Conservation (phyloP, 2,797 vertebrate species). For the Mus minutoides region DNA sequence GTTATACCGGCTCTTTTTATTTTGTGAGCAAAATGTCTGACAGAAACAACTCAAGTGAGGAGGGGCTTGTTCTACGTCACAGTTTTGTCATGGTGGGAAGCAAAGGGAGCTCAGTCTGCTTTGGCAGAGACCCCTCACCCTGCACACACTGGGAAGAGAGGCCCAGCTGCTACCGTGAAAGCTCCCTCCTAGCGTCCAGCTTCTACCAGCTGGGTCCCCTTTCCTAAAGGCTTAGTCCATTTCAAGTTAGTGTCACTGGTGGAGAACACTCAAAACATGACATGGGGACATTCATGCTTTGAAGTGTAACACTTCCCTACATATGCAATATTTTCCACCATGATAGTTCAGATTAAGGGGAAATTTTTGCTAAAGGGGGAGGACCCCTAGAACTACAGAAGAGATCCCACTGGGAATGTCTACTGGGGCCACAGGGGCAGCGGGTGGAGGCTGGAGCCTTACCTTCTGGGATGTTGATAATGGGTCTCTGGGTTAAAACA, state of each 20-base stretch:
- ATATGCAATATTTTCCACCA: background rate
- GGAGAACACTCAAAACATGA: background rate
- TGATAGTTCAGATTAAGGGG: background rate
- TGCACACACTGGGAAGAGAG: background rate
- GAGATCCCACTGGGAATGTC: background rate
- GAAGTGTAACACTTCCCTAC: background rate
- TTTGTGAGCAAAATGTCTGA: background rate
- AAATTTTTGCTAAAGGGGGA: background rate
- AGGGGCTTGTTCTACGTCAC: no score
- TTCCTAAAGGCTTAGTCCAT: background rate
- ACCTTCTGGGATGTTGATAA: background rate
- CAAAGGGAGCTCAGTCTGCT: no score
- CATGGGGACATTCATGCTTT: background rate
- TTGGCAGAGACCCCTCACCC: background rate
- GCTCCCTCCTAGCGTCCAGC: background rate
- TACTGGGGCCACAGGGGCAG: no score
- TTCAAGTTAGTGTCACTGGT: background rate
- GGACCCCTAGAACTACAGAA: background rate
- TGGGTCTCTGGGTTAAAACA: background rate
- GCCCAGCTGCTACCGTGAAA: background rate
- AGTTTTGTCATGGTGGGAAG: background rate
- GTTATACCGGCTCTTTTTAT: background rate
- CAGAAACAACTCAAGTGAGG: background rate
- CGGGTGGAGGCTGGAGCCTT: background rate
- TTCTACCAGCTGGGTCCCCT: background rate